phyloP scores from a whole-genome alignment of 2,888 invertebrate genomes.

The Chironomus riparius region DNA sequence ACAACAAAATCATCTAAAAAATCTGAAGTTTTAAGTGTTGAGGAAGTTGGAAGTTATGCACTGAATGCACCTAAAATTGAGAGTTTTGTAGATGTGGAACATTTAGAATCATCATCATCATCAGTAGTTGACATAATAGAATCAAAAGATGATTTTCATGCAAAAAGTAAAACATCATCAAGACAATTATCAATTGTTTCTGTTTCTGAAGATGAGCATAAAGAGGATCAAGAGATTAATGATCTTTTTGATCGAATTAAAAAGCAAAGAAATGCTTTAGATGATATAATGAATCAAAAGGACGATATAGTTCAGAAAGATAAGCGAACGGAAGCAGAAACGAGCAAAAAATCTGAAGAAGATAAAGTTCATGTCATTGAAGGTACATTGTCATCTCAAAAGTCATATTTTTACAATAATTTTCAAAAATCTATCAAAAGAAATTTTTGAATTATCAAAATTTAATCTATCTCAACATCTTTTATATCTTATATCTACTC shows the following conservation, averaged over 20 bases:
- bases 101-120: background rate
- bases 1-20: slow-evolving; percentile 47
- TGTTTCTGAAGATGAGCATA: slow-evolving; percentile 54
- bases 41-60: slow-evolving; percentile 46
- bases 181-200: slow-evolving; percentile 58
- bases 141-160: slow-evolving; percentile 38
- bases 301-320: background rate
- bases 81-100: background rate
- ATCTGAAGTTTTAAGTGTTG: slow-evolving; percentile 45
- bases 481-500: background rate
- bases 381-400: background rate
- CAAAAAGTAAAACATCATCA: slow-evolving; percentile 35
- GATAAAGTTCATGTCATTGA: background rate
- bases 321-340: background rate
- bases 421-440: background rate
- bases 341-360: background rate
- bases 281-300: slow-evolving; percentile 50
- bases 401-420: background rate
- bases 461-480: too few relatives aligned
- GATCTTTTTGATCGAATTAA: slow-evolving; percentile 52
- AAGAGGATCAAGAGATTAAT: slow-evolving; percentile 30
- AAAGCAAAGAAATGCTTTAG: slow-evolving; percentile 59
- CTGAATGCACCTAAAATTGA: slow-evolving; percentile 23
- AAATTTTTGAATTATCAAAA: background rate
- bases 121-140: slow-evolving; percentile 46